A percentile compares a stretch with the other conserved stretches of the same genome.
Evolutionary conservation across 2,888 invertebrate genomes (phyloP).

Genomic region (Sarcophaga caerulescens): DNA sequence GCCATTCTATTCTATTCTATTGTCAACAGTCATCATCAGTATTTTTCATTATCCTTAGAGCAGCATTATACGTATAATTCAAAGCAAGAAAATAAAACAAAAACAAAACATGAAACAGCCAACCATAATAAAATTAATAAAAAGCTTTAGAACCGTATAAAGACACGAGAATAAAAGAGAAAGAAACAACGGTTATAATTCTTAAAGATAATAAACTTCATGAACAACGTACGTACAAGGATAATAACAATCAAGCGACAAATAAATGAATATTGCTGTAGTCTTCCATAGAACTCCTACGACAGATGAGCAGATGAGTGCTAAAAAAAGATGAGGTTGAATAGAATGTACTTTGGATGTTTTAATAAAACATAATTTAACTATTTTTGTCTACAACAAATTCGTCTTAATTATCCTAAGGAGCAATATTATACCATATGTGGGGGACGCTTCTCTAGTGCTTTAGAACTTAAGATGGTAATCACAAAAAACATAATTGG

Average conservation of each 20-base stretch:
- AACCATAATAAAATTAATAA: slow-evolving; percentile 1
- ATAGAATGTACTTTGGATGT: no score
- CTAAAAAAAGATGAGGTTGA: no score
- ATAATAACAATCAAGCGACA: slow-evolving; percentile 32
- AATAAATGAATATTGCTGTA: slow-evolving; percentile 8
- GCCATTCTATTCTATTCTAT: background rate
- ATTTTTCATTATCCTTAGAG: background rate
- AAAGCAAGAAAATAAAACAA: background rate
- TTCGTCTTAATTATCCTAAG: no score
- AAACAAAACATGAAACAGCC: background rate
- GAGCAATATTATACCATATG: no score
- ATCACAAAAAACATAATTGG: no score
- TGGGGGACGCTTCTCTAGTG: no score
- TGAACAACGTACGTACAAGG: no score
- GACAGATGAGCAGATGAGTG: no score
- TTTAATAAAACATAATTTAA: no score
- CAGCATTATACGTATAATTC: background rate
- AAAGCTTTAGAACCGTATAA: background rate
- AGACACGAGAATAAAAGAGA: background rate
- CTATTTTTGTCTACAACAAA: no score
- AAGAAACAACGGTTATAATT: background rate
- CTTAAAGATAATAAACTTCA: slow-evolving; percentile 36
- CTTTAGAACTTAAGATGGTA: no score
- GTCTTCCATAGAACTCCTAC: no score
- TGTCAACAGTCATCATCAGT: background rate